Conservation (phyloP, 2,797 vertebrate genomes). For the Malurus splendens region DNA sequence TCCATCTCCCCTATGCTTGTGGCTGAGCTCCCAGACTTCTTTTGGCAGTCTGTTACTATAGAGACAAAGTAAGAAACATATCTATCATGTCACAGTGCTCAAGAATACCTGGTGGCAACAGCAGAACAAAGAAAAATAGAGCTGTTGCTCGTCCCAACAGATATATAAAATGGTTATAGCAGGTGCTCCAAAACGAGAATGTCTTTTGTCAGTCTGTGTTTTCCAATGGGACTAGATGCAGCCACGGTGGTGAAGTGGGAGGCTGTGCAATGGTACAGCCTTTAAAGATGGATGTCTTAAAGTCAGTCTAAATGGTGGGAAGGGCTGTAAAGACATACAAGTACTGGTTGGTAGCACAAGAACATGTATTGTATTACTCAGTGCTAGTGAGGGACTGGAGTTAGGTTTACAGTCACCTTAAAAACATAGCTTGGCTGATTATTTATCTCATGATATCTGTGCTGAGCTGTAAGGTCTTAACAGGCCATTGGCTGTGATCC, state of each 20-base stretch:
- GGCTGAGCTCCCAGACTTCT: not conserved
- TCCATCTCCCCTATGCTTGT: not conserved
- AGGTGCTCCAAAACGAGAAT: not conserved
- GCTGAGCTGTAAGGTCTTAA: not conserved
- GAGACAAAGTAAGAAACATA: not conserved
- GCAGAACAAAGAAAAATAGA: not conserved
- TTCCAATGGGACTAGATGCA: not conserved
- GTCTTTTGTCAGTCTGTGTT: not conserved
- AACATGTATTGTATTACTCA: not conserved
- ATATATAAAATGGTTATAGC: not conserved
- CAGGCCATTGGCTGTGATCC: not conserved
- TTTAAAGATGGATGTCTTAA: not conserved
- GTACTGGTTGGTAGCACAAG: not conserved
- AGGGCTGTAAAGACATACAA: not conserved
- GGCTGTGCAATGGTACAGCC: not conserved
- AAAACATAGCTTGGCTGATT: not conserved
- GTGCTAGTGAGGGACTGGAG: not conserved
- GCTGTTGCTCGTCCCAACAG: not conserved
- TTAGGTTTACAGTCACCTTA: not conserved
- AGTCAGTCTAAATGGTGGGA: not conserved
- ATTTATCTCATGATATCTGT: not conserved
- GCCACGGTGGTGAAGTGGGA: not conserved
- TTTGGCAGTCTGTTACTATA: conserved; percentile 8
- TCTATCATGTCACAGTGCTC: not conserved
- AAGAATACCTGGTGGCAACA: not conserved